phyloP scores from a whole-genome alignment of 2,797 vertebrate species.

The Mionectes olivaceus region DNA sequence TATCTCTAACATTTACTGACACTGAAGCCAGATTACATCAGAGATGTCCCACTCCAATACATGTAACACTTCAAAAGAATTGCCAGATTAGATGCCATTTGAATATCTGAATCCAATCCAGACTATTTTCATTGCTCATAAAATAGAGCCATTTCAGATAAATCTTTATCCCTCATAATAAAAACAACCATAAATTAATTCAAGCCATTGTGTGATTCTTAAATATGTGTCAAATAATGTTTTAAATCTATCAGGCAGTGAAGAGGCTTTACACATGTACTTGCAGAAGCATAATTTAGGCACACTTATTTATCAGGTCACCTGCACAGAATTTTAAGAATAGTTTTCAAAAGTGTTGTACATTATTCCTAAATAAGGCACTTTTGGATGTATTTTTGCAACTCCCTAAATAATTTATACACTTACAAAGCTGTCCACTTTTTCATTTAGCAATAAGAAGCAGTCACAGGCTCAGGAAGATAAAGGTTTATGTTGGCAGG shows the following conservation, averaged over 20 bases:
- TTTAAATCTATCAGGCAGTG: background rate
- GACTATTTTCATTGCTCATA: background rate
- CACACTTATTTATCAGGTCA: background rate
- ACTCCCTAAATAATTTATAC: background rate
- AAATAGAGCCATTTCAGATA: conserved; percentile 17
- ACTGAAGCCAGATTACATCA: background rate
- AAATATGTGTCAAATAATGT: background rate
- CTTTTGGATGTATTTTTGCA: background rate
- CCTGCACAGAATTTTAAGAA: background rate
- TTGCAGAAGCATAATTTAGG: background rate
- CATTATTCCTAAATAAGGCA: background rate
- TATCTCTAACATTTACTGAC: background rate
- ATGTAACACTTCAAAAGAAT: background rate
- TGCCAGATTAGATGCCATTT: background rate
- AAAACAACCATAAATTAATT: conserved; percentile 10
- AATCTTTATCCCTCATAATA: background rate
- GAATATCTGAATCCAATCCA: background rate
- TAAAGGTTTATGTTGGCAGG: conserved; percentile 42
- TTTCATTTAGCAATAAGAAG: background rate
- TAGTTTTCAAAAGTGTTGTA: background rate
- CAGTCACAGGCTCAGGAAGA: background rate
- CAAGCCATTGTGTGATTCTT: background rate
- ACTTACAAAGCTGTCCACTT: background rate
- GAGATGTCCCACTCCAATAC: background rate
- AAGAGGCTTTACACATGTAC: background rate